phyloP scores from a whole-genome alignment of 2,888 invertebrate genomes.

The Caenorhabditis afra region DNA sequence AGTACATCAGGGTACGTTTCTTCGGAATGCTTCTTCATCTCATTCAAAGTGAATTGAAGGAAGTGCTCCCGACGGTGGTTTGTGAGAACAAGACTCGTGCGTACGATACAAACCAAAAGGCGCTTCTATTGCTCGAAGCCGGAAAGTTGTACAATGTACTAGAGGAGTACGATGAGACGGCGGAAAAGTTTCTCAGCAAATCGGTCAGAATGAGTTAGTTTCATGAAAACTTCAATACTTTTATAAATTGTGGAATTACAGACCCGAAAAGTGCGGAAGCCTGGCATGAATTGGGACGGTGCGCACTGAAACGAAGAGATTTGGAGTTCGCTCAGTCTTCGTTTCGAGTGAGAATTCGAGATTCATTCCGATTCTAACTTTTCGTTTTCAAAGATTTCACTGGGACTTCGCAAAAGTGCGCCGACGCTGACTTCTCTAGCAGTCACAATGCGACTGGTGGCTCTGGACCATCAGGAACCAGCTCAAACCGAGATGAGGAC shows the following conservation, averaged over 20 bases:
- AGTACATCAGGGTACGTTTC: conserved; percentile 16
- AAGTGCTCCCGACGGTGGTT: conserved; percentile 8
- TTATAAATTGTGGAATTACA: not conserved
- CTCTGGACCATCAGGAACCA: conserved; percentile 21
- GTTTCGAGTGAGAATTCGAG: conserved; percentile 22
- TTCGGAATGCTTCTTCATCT: not conserved
- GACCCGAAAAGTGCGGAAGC: conserved; percentile 40
- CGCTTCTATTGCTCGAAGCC: conserved; percentile 17
- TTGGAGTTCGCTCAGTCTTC: conserved; percentile 26
- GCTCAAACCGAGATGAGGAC: conserved; percentile 32
- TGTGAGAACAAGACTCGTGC: conserved; percentile 6
- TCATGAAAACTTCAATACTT: not conserved
- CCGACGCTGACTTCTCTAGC: conserved; percentile 33
- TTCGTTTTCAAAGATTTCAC: too few species aligned
- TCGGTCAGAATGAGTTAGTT: conserved; percentile 31
- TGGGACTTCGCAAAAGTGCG: conserved; percentile 24
- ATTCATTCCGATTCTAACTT: too few species aligned
- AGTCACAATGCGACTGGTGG: conserved; percentile 27
- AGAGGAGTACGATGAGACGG: conserved; percentile 32
- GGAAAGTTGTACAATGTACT: conserved; percentile 34
- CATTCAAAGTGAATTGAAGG: not conserved
- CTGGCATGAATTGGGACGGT: conserved; percentile 50
- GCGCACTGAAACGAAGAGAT: conserved; percentile 41
- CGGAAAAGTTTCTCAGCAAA: conserved; percentile 30
- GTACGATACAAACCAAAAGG: conserved; percentile 34